These are phyloP conservation scores for Laspeyria flexula DNA, from an alignment of 2,888 invertebrate genomes.

Conservation along the genomic window DNA sequence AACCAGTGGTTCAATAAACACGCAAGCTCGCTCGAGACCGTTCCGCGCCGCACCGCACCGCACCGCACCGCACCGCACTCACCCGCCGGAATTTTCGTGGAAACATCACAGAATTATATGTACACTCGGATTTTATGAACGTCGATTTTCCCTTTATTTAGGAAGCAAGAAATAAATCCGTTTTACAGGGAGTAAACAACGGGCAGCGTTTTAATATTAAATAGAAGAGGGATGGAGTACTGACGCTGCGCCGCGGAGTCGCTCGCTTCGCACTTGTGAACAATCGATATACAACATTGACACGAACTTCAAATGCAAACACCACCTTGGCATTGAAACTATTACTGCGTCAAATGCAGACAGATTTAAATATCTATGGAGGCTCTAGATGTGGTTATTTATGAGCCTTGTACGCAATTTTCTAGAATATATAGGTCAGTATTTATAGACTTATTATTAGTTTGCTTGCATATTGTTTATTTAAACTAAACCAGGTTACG, in stretches of 20 bases:
- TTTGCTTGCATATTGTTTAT: too few species aligned
- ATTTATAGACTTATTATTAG: too few species aligned
- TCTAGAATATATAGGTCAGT: too few species aligned
- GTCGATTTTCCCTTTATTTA: conserved; percentile 38
- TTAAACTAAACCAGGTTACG: too few species aligned
- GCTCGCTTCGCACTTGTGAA: too few species aligned
- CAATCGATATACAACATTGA: background rate
- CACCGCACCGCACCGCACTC: too few species aligned
- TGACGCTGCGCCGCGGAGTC: too few species aligned
- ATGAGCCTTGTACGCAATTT: background rate
- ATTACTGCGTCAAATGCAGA: conserved; percentile 1
- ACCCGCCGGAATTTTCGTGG: conserved; percentile 20
- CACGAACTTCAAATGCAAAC: background rate
- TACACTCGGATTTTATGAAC: conserved; percentile 38
- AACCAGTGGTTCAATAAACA: conserved; percentile 24
- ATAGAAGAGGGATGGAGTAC: conserved; percentile 4
- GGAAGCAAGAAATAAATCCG: conserved; percentile 35
- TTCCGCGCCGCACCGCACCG: background rate
- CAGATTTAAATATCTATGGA: background rate
- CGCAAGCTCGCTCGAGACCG: conserved; percentile 30
- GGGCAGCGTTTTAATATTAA: conserved; percentile 28
- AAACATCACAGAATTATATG: conserved; percentile 40
- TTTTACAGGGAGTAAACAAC: conserved; percentile 32
- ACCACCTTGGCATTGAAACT: conserved; percentile 7
- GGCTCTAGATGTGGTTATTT: background rate